phyloP scores from a whole-genome alignment of 2,797 vertebrate species.

The Danio albolineatus region DNA sequence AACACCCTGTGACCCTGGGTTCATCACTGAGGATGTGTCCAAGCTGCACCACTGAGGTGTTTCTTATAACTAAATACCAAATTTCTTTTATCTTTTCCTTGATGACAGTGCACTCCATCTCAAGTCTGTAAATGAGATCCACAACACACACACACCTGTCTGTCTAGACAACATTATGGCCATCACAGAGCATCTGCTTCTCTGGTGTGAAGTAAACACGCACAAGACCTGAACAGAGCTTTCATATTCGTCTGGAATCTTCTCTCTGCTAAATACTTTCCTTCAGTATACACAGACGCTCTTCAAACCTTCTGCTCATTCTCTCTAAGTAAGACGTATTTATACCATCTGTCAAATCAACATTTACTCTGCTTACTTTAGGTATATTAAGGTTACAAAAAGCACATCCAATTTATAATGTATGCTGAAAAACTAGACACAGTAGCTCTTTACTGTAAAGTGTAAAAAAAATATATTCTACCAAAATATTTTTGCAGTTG shows the following conservation, averaged over 20 bases:
- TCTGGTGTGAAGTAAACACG: background rate
- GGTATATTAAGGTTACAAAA: no score
- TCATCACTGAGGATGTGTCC: no score
- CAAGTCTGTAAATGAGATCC: slow-evolving; percentile 19
- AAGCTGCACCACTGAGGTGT: no score
- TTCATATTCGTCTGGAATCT: background rate
- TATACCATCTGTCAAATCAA: background rate
- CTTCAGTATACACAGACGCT: slow-evolving; percentile 7
- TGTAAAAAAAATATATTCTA: no score
- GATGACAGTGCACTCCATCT: background rate
- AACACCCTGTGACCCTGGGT: no score
- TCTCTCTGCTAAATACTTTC: background rate
- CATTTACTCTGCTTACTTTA: background rate
- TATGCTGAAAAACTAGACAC: no score
- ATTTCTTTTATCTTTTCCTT: no score
- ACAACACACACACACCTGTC: background rate
- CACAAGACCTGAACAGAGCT: background rate
- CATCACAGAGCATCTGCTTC: background rate
- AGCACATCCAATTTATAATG: no score
- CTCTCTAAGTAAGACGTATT: background rate
- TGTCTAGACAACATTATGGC: background rate
- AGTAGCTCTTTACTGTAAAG: no score
- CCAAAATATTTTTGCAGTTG: no score
- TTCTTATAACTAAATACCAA: no score
- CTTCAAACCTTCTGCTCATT: background rate